Percentiles rank a stretch among this genome's conserved stretches.
phyloP scores from a whole-genome alignment of 2,797 vertebrate species.

The Linurgus olivaceus region DNA sequence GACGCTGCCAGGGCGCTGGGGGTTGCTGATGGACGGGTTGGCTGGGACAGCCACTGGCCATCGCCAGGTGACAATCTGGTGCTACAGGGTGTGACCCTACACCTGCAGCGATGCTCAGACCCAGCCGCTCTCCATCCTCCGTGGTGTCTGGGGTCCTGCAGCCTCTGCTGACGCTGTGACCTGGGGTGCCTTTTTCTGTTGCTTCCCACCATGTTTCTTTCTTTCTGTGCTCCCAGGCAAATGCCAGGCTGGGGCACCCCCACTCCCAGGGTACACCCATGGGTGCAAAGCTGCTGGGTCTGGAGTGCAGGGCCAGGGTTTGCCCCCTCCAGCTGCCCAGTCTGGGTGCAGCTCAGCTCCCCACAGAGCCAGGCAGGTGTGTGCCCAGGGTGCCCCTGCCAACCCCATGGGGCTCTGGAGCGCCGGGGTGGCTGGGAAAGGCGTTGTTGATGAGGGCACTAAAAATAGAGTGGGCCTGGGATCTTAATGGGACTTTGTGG shows the following conservation, averaged over 20 bases:
- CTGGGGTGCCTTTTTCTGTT: neutral
- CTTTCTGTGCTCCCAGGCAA: neutral
- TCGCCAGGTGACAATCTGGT: neutral
- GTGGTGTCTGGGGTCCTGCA: rapidly evolving
- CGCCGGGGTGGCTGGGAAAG: conserved; percentile 4
- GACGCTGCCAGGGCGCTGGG: neutral
- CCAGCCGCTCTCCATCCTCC: neutral
- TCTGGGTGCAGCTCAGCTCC: neutral
- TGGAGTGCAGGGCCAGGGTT: rapidly evolving
- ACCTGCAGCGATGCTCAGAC: neutral
- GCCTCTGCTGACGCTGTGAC: rapidly evolving
- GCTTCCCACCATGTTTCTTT: neutral
- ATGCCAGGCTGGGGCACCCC: neutral
- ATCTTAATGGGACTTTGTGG: conserved; percentile 72
- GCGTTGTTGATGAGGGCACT: conserved; percentile 45
- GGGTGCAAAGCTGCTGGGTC: neutral
- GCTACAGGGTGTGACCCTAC: neutral
- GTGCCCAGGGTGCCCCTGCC: neutral
- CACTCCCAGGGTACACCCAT: rapidly evolving
- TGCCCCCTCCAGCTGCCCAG: rapidly evolving
- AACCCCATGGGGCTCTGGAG: neutral
- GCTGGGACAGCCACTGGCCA: neutral
- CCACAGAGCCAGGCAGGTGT: rapidly evolving
- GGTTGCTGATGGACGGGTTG: neutral
- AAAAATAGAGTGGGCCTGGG: conserved; percentile 63